phyloP scores from a whole-genome alignment of 2,888 invertebrate genomes.

The Coelinius sp. region DNA sequence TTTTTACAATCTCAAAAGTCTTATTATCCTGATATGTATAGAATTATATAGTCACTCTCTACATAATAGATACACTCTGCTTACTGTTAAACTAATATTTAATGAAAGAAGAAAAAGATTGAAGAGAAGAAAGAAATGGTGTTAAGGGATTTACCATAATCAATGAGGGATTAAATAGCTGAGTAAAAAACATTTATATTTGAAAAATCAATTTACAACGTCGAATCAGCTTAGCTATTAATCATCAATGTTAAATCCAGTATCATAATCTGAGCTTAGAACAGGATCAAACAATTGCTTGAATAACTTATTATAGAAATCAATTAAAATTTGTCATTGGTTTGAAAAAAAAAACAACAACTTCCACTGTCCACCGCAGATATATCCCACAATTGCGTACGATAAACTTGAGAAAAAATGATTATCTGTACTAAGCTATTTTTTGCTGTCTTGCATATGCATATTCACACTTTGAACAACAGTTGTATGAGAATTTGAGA shows the following conservation, averaged over 20 bases:
- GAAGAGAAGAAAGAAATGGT: slow-evolving; percentile 15
- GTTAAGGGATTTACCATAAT: not conserved
- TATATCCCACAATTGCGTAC: slow-evolving; percentile 34
- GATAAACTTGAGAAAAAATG: slow-evolving; percentile 12
- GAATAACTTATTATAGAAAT: slow-evolving; percentile 14
- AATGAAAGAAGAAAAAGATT: slow-evolving; percentile 32
- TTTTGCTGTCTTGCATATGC: slow-evolving; percentile 32
- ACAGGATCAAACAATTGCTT: slow-evolving; percentile 50
- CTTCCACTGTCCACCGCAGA: slow-evolving; percentile 39
- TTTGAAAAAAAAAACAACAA: slow-evolving; percentile 22
- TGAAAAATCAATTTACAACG: slow-evolving; percentile 24
- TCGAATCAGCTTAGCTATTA: slow-evolving; percentile 33
- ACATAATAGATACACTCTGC: slow-evolving; percentile 73
- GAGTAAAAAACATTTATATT: slow-evolving; percentile 23
- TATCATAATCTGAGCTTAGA: slow-evolving; percentile 49
- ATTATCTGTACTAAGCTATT: slow-evolving; percentile 8
- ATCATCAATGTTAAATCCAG: slow-evolving; percentile 40
- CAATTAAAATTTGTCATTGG: slow-evolving; percentile 43
- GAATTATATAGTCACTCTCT: slow-evolving; percentile 71
- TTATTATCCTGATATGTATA: slow-evolving; percentile 72
- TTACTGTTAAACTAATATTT: slow-evolving; percentile 75
- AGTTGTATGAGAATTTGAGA: slow-evolving; percentile 35
- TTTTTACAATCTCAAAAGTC: slow-evolving; percentile 78
- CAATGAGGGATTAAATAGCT: slow-evolving; percentile 43
- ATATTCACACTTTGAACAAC: slow-evolving; percentile 15